A percentile compares a stretch with the other conserved stretches of the same genome.
These are phyloP conservation scores for Aurelia sp. DNA, from an alignment of 30 jellyfish, hydroid and myxozoan genomes.

Conservation along the genomic window DNA sequence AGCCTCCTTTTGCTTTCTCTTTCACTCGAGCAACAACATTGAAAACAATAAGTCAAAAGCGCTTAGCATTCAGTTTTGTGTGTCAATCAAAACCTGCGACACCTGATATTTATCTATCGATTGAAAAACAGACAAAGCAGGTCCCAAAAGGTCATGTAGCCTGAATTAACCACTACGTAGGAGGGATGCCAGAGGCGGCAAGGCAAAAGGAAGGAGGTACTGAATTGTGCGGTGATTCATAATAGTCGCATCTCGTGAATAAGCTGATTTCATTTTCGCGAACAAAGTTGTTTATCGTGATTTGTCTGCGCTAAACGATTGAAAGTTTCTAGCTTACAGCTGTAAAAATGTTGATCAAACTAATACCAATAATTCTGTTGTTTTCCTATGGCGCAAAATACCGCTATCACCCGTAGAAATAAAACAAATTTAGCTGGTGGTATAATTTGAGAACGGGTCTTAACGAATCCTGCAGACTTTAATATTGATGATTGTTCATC, in stretches of 20 bases:
- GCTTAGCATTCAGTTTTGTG: constrained; percentile 10
- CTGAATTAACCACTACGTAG: too few species aligned
- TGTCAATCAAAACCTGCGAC: constrained; percentile 34
- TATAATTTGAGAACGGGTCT: not conserved
- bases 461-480: too few species aligned
- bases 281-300: not conserved
- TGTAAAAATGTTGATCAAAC: not conserved
- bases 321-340: not conserved
- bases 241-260: too few species aligned
- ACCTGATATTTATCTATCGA: not conserved
- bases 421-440: constrained; percentile 14
- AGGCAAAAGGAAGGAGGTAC: too few species aligned
- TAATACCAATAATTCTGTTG: not conserved
- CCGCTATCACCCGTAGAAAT: not conserved
- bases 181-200: too few species aligned
- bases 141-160: not conserved
- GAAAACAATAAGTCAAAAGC: constrained; percentile 29
- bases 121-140: not conserved
- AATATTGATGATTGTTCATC: too few species aligned
- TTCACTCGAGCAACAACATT: not conserved
- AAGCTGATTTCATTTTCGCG: too few species aligned
- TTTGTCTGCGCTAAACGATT: not conserved
- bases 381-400: not conserved
- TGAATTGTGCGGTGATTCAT: too few species aligned
- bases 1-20: too few species aligned